Evolutionary conservation across 2,888 invertebrate genomes (phyloP), one percentile per base, ranked within the genome.

Genomic region (Diaphora mendica): DNA sequence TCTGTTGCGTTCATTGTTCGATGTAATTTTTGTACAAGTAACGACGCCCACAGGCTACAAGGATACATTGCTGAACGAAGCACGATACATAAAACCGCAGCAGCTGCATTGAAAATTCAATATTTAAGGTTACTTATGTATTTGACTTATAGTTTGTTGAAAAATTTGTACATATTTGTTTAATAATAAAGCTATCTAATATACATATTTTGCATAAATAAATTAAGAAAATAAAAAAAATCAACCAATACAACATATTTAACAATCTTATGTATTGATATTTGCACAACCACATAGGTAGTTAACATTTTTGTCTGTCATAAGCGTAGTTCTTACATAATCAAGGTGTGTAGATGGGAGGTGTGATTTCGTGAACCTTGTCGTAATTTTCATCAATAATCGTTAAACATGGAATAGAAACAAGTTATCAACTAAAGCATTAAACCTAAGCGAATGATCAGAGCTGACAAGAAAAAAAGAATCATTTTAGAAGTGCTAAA

Each of bases 51-150:
- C 62, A 17, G 62, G 62, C 62, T 30, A 62, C 30, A 30, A 30
- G 30, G 30, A 62, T 17, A 62, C 55, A 42, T 39, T 42, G 44
- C 55, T 55, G 64, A 44, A 55, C 65, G 42, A 33, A 4, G 64
- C 59, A 55, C 65, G 42, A 33, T 8, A 62, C 65, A 64, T 44
- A 65, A 44, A 59, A 33, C 33, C 33, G 33, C 59, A 59, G 66
- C 66, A 64, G 44, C 30, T 42, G 8, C 55, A 33, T 66, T 66
- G 66, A 65, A 73, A 66, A 66, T 59, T 35, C n/a, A 20, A 73
- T 70, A 73, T 69, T 68, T 69, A 42, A 64, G 17, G 23, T 8
- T 20, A 17, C 1, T 11, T 55, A 30, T 51, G 42, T 42, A n/a
- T 69, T 55, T 15, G 9, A n/a, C 55, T 7, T 30, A 73, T 15